A percentile compares a stretch with the other conserved stretches of the same genome.
phyloP scores from a whole-genome alignment of 1,140 invertebrate genomes.

The Drosophila yakuba region DNA sequence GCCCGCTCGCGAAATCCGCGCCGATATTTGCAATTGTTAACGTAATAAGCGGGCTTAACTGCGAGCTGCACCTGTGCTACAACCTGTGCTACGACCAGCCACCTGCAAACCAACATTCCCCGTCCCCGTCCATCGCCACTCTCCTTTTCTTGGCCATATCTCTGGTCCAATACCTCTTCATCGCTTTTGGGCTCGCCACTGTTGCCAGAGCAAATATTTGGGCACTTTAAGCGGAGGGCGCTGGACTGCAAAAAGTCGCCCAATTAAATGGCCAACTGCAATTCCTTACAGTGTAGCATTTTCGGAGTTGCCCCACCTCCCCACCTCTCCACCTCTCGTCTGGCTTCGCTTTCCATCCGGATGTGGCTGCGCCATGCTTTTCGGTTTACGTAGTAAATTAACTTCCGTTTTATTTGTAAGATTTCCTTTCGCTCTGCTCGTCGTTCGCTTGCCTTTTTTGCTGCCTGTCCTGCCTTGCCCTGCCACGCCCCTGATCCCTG shows the following conservation, averaged over 20 bases:
- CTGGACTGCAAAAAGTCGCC: slow-evolving; percentile 63
- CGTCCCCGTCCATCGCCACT: background rate
- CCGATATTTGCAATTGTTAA: slow-evolving; percentile 82
- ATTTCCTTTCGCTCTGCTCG: slow-evolving; percentile 79
- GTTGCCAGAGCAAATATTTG: slow-evolving; percentile 77
- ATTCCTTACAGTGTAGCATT: slow-evolving; percentile 61
- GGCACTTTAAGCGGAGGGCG: slow-evolving; percentile 67
- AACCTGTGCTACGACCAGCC: background rate
- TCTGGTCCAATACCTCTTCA: slow-evolving; percentile 5
- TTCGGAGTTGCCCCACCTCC: slow-evolving; percentile 20
- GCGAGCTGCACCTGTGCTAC: slow-evolving; percentile 64
- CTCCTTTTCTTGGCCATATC: background rate
- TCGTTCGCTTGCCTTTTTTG: slow-evolving; percentile 65
- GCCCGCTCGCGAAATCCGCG: slow-evolving; percentile 49
- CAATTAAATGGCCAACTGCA: slow-evolving; percentile 75
- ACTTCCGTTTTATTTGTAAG: slow-evolving; percentile 84
- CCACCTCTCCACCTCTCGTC: too few species aligned
- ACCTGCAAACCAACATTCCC: background rate
- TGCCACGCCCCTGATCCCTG: slow-evolving; percentile 1
- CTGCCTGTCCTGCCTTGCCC: slow-evolving; percentile 32
- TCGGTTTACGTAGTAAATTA: slow-evolving; percentile 84
- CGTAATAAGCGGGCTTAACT: slow-evolving; percentile 79
- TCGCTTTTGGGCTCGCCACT: slow-evolving; percentile 35
- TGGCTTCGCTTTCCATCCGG: slow-evolving; percentile 35
- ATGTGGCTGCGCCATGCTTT: slow-evolving; percentile 82